Evolutionary conservation across 2,888 invertebrate genomes (phyloP).

Genomic region (Pterobdella sp.): DNA sequence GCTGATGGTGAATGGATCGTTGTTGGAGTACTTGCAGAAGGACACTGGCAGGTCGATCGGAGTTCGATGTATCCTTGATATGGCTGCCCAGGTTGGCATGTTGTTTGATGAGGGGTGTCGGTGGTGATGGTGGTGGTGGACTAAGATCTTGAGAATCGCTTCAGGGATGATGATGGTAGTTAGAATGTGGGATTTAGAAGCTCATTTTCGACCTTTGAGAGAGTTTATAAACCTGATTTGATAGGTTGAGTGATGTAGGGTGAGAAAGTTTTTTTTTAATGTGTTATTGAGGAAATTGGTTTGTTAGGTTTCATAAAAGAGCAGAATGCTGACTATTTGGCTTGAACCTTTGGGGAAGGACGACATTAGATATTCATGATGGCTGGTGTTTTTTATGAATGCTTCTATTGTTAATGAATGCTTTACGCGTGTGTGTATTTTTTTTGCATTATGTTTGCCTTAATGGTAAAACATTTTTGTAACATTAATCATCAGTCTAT

Average conservation of each 20-base stretch:
- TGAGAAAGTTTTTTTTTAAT: too few relatives aligned
- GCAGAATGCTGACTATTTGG: too few relatives aligned
- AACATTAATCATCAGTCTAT: too few relatives aligned
- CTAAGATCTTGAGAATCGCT: background rate
- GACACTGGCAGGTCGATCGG: constrained; percentile 74
- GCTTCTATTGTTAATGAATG: too few relatives aligned
- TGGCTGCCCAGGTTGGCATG: constrained; percentile 72
- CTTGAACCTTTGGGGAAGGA: too few relatives aligned
- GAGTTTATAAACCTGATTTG: background rate
- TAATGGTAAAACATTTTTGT: too few relatives aligned
- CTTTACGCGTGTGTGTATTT: too few relatives aligned
- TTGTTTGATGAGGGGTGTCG: background rate
- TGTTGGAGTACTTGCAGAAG: constrained; percentile 83
- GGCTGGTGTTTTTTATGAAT: too few relatives aligned
- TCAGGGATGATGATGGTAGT: background rate
- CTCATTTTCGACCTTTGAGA: background rate
- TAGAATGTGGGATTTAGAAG: background rate
- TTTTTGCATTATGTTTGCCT: too few relatives aligned
- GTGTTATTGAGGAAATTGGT: too few relatives aligned
- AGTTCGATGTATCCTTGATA: constrained; percentile 71
- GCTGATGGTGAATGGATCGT: constrained; percentile 89
- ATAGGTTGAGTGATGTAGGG: background rate
- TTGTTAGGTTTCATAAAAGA: too few relatives aligned
- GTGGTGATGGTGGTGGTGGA: background rate
- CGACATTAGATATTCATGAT: too few relatives aligned